Evolutionary conservation across 2,888 invertebrate genomes (phyloP), one percentile per base, ranked within the genome.

Genomic region (Chrysolina americana): DNA sequence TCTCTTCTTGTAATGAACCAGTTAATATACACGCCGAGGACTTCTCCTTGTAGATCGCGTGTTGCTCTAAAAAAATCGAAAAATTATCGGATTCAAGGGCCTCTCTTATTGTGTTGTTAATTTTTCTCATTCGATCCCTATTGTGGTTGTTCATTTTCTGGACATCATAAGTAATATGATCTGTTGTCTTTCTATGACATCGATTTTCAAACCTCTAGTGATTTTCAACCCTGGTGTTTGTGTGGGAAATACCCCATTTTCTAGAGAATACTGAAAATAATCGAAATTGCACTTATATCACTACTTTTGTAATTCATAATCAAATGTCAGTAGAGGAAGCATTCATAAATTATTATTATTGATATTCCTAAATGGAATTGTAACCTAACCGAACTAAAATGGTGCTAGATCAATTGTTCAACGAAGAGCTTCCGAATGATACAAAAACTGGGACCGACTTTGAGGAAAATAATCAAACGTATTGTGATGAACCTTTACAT

Each of bases 1-100:
- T 74, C 73, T 81, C 78, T 81, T 66, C 80, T 77, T 77, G 78
- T 83, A 85, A 84, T 84, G 85, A 86, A 85, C 85, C 82, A 83
- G 83, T 86, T 86, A 86, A 86, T 86, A 86, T 83, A 86, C 84
- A 48, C 56, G 64, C 53, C 63, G 53, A 23, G 63, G 53, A n/a
- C n/a, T n/a, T 59, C 65, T 71, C 71, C 78, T 78, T 77, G 74
- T 71, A 36, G 70, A 76, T 75, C 76, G 76, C 75, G 73, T 79
- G 79, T 71, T 71, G 74, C 73, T 77, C 74, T 69, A 66, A 76
- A 78, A 77, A 76, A 71, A 76, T 75, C 72, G 66, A 75, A 76
- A n/a, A 78, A 71, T 76, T 73, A 73, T 63, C 53, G 71, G 56
- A 65, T 71, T 70, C 62, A 63, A 74, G 74, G 48, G 71, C 62